These are phyloP conservation scores for Drosophila phalerata DNA, from an alignment of 2,888 invertebrate species.

Conservation along the genomic window DNA sequence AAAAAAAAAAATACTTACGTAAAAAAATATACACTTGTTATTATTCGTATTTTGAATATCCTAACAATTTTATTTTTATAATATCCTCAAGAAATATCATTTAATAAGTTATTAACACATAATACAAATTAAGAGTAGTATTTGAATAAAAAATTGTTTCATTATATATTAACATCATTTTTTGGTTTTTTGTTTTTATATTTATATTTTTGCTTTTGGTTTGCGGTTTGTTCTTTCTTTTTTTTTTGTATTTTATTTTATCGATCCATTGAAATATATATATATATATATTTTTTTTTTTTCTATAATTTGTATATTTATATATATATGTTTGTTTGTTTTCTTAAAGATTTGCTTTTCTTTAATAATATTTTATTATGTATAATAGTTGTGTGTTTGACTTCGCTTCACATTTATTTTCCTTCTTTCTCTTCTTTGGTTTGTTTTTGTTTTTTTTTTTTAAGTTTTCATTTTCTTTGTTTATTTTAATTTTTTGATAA, in stretches of 20 bases:
- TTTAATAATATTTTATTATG: slow-evolving; percentile 42
- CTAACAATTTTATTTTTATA: slow-evolving; percentile 74
- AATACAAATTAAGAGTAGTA: slow-evolving; percentile 81
- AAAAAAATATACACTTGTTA: not conserved
- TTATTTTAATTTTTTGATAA: slow-evolving; percentile 45
- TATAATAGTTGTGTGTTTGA: slow-evolving; percentile 54
- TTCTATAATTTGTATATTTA: slow-evolving; percentile 36
- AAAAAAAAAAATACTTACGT: too few species aligned
- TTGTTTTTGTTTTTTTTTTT: slow-evolving; percentile 12
- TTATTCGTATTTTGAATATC: slow-evolving; percentile 67
- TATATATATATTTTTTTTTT: slow-evolving; percentile 28
- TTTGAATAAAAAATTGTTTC: slow-evolving; percentile 80
- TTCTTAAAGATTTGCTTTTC: slow-evolving; percentile 34
- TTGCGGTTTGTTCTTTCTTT: slow-evolving; percentile 42
- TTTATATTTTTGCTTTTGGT: slow-evolving; percentile 32
- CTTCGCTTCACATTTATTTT: slow-evolving; percentile 13
- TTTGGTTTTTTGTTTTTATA: slow-evolving; percentile 46
- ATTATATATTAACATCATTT: slow-evolving; percentile 70
- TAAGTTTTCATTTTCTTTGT: too few species aligned
- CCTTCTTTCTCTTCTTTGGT: slow-evolving; percentile 26
- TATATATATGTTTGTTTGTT: slow-evolving; percentile 46
- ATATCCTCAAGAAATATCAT: slow-evolving; percentile 80
- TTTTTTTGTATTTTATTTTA: slow-evolving; percentile 39
- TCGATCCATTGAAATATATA: slow-evolving; percentile 76
- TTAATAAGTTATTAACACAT: slow-evolving; percentile 82